Percentiles rank a stretch among this genome's conserved stretches.
These are phyloP conservation scores for Remorina albescens DNA, from an alignment of 2,797 vertebrate species.

Conservation along the genomic window DNA sequence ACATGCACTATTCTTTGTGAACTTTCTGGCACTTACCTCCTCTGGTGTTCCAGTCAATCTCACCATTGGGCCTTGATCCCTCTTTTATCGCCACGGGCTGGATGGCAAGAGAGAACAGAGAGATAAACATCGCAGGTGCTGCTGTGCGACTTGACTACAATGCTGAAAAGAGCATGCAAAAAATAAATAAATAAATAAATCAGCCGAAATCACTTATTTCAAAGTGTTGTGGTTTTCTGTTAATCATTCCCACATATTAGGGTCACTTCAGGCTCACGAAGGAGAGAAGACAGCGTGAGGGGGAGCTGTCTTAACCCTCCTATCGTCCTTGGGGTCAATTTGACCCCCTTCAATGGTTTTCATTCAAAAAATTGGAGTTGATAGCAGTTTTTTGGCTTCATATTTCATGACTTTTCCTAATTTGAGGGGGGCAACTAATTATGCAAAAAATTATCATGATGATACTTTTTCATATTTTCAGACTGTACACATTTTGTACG, in stretches of 20 bases:
- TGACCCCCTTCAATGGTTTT: no score
- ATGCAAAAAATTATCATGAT: no score
- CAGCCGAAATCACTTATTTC: conserved; percentile 4
- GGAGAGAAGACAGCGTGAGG: not conserved
- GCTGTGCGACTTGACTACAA: conserved; percentile 10
- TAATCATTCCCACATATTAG: conserved; percentile 18
- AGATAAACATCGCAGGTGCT: not conserved
- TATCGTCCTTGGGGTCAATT: no score
- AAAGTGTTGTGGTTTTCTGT: not conserved
- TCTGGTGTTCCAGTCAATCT: conserved; percentile 49
- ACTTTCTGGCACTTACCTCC: conserved; percentile 19
- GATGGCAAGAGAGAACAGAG: conserved; percentile 30
- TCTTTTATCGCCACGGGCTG: conserved; percentile 39
- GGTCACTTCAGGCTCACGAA: not conserved
- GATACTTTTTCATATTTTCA: no score
- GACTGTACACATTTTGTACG: no score
- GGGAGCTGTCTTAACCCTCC: not conserved
- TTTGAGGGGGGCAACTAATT: no score
- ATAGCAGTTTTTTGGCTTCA: no score
- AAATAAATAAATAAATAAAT: no score
- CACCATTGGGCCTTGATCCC: conserved; percentile 44
- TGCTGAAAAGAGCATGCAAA: not conserved
- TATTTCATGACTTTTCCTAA: no score
- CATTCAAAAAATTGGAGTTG: no score
- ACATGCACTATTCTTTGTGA: not conserved